These are phyloP conservation scores for Erebia epiphron DNA, from an alignment of 2,888 invertebrate species.

Conservation along the genomic window DNA sequence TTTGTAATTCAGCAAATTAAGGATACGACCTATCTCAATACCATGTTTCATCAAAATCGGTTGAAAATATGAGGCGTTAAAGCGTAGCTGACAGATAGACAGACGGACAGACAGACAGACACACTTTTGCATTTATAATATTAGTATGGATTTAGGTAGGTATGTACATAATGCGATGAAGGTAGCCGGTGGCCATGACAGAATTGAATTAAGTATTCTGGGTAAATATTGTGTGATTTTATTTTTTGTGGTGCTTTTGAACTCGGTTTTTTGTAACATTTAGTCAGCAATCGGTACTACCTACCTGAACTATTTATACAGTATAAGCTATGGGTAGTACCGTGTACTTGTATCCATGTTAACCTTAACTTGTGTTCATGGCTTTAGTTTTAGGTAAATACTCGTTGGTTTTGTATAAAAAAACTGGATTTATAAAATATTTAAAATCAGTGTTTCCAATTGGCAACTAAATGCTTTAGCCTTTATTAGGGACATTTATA, in stretches of 20 bases:
- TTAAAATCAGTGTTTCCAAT: background rate
- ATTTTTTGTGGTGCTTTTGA: constrained; percentile 1
- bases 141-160: too few species aligned
- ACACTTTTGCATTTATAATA: too few species aligned
- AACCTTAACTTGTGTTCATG: background rate
- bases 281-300: background rate
- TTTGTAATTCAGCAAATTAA: too few species aligned
- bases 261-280: constrained; percentile 10
- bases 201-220: constrained; percentile 19
- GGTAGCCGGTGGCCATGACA: constrained; percentile 5
- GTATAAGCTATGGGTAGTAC: background rate
- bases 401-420: background rate
- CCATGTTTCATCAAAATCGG: too few species aligned
- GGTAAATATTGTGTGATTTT: constrained; percentile 1
- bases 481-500: background rate
- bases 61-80: too few species aligned
- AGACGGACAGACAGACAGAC: too few species aligned
- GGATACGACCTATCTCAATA: too few species aligned
- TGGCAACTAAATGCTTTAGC: background rate
- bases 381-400: background rate
- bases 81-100: too few species aligned
- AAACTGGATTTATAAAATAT: background rate
- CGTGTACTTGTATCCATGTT: background rate
- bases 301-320: background rate
- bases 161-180: background rate